Evolutionary conservation across 2,797 vertebrate species (phyloP).

Genomic region (Poecilia wingei): DNA sequence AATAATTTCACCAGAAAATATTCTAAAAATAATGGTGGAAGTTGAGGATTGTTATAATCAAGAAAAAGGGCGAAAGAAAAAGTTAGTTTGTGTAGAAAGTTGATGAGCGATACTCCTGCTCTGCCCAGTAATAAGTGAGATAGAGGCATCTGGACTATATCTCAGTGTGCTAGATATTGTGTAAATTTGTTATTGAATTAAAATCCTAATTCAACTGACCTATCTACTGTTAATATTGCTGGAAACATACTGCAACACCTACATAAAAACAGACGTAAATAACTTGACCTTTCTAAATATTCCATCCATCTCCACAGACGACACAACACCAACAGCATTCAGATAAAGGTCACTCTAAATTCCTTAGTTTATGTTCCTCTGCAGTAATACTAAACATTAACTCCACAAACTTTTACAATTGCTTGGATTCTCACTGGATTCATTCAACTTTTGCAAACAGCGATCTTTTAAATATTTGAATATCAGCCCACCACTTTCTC

Average conservation of each 20-base stretch:
- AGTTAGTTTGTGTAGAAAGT: background rate
- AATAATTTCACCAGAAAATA: background rate
- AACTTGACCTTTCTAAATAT: conserved; percentile 9
- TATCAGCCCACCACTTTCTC: conserved; percentile 14
- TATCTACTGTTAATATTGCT: conserved; percentile 9
- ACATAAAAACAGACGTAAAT: background rate
- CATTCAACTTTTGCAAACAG: background rate
- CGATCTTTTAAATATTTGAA: conserved; percentile 41
- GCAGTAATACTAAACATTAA: background rate
- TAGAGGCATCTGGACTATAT: background rate
- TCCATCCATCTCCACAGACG: background rate
- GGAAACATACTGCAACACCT: conserved; percentile 1
- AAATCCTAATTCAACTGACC: background rate
- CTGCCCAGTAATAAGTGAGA: background rate
- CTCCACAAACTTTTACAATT: background rate
- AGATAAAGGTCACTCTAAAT: conserved; percentile 3
- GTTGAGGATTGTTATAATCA: background rate
- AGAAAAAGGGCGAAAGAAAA: background rate
- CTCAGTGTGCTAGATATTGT: background rate
- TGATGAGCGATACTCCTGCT: background rate
- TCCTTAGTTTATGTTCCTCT: conserved; percentile 1
- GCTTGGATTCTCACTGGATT: conserved; percentile 18
- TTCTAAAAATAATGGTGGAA: background rate
- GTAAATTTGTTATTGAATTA: background rate
- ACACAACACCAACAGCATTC: background rate